Percentiles rank a stretch among this genome's conserved stretches.
Evolutionary conservation across 2,888 invertebrate species (phyloP).

Genomic region (Andrena bicolor): DNA sequence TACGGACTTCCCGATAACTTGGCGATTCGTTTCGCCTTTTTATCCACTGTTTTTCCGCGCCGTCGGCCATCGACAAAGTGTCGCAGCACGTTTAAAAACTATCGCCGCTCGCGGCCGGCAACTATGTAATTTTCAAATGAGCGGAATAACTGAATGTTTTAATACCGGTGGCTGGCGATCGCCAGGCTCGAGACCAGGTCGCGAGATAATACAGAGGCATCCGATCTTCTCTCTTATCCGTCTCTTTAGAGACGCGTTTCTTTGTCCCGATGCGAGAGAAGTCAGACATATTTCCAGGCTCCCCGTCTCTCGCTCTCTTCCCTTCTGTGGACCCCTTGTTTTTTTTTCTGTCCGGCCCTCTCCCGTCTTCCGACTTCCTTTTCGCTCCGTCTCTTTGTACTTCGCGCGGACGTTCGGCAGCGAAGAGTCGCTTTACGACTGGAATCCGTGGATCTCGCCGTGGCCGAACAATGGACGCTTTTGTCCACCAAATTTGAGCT

Average conservation of each 20-base stretch:
- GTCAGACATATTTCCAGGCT: constrained; percentile 55
- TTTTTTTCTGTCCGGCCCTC: constrained; percentile 44
- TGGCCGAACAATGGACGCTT: constrained; percentile 65
- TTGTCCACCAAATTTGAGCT: constrained; percentile 50
- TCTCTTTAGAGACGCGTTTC: constrained; percentile 39
- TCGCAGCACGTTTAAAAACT: background rate
- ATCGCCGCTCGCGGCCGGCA: background rate
- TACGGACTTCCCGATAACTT: background rate
- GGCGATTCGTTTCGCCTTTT: constrained; percentile 3
- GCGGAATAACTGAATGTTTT: background rate
- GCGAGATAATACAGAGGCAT: constrained; percentile 29
- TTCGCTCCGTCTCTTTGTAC: constrained; percentile 48
- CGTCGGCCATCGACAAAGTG: background rate
- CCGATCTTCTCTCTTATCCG: constrained; percentile 62
- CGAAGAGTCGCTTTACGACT: constrained; percentile 60
- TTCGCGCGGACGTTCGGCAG: constrained; percentile 52
- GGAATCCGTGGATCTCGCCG: constrained; percentile 54
- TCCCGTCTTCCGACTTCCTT: constrained; percentile 50
- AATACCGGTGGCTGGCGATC: background rate
- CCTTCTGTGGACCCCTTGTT: constrained; percentile 59
- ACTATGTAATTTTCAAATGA: background rate
- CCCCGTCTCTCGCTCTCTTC: constrained; percentile 9
- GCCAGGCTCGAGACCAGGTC: background rate
- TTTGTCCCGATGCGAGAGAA: constrained; percentile 52
- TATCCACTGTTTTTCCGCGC: background rate